Base-by-base conservation (phyloP, 2,797 vertebrate genomes). In the Malacoctenus gilli region DNA sequence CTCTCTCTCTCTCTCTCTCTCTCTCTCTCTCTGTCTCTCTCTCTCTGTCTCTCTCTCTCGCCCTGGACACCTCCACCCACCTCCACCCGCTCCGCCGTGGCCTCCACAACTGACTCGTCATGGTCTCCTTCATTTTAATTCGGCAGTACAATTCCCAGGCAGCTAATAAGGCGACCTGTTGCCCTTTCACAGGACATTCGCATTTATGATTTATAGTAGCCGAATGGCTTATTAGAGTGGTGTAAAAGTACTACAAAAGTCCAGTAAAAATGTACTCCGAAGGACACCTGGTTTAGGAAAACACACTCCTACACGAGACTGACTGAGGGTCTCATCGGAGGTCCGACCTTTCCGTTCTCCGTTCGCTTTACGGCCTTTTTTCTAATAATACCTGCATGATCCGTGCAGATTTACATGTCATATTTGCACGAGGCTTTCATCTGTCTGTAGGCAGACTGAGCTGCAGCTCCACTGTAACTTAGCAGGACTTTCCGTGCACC, bases 131-230 rank as follows among this genome's bases (percentile, higher is more conserved):
- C 76, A 80, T 86, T 83, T 60, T 46, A 75, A 86, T 86, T 85
- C 82, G 60, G 59, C 22, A 0, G 68, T 71, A 69, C 72, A 70
- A 70, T 78, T 76, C 62, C 47, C 58, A 53, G 21, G 32, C 14
- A 75, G 70, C 72, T 86, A 82, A 86, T 83, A 84, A 84, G 68
- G 28, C 79, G 78, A 87, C 80, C 82, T 56, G 55, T 55, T 70
- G 71, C 62, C 80, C 77, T 86, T 83, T 73, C n/a, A 67, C 75
- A 85, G 69, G 80, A 83, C 78, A 71, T 43, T 8, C 30, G 5
- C 54, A 43, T 77, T 61, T 72, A 62, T 68, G 79, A 84, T 82
- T 75, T 69, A 81, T 68, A 68, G 60, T 68, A 62, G 67, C 46
- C 20, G 63, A 74, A 65, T 25, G 43, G 35, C 56, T 84, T 75